Evolutionary conservation across 2,113 vertebrate species (phyloP).

Genomic region (Rhadina sibilatrix): DNA sequence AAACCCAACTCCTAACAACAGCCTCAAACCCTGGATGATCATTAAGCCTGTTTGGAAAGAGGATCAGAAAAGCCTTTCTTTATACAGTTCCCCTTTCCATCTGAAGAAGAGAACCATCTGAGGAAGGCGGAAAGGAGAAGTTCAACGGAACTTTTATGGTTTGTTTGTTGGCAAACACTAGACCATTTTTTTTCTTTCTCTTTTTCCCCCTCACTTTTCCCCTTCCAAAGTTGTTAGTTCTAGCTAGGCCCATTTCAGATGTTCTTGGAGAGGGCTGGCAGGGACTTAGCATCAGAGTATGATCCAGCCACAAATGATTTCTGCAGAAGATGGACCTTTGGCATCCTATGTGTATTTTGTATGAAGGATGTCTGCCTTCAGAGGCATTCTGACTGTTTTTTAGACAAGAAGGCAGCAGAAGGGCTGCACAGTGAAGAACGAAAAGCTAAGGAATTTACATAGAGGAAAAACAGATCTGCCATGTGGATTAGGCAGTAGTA

Average conservation of each 20-base stretch:
- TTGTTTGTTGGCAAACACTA: not conserved
- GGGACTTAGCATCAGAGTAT: not conserved
- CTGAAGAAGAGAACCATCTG: conserved; percentile 54
- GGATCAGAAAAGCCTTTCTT: conserved; percentile 43
- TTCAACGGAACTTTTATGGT: conserved; percentile 8
- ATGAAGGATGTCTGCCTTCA: not conserved
- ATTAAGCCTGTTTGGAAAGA: conserved; percentile 44
- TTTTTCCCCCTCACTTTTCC: not conserved
- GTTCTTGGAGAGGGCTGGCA: not conserved
- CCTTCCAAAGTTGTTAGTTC: not conserved
- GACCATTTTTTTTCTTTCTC: not conserved
- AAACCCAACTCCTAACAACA: not conserved
- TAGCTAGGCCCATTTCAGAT: not conserved
- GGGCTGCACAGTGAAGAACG: not conserved
- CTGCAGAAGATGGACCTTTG: not conserved
- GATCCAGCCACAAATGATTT: not conserved
- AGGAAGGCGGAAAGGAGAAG: conserved; percentile 49
- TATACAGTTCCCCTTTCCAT: conserved; percentile 52
- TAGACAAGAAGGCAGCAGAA: not conserved
- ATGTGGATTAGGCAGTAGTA: not conserved
- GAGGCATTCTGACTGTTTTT: not conserved
- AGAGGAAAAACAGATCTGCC: not conserved
- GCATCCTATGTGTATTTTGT: not conserved
- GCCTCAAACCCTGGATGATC: not conserved
- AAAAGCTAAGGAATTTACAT: not conserved